Base-by-base conservation (phyloP, 2,113 vertebrate genomes). In the Poeciliopsis prolifica region DNA sequence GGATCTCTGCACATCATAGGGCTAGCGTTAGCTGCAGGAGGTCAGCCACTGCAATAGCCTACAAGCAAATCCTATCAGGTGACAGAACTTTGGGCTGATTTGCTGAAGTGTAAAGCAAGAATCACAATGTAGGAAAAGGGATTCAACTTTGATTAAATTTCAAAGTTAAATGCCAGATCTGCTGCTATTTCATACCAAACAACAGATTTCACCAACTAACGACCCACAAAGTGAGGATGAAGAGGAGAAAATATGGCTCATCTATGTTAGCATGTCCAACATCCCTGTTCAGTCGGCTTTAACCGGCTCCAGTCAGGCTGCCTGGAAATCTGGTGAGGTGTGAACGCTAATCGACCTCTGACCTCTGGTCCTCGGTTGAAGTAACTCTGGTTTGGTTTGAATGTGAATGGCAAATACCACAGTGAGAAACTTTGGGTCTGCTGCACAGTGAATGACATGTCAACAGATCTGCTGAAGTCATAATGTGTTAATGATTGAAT, bases 1-100 rank as follows among this genome's bases (percentile, higher is more conserved):
- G 51, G 42, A 28, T 29, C 69, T 82, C 71, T 60, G 66, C 58
- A 62, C 51, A 67, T 65, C 68, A 74, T 58, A 69, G 51, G 42
- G 37, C 61, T 76, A 54, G 33, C 29, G 70, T 42, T 22, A 0
- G 68, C 68, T 17, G 19, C 14, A 14, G 42, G 42, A 17, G 17
- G 81, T 84, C 71, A 69, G 17, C 51, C 7, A 3, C 51, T 54
- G 24, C 7, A 6, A 10, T 8, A 19, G 22, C 22, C 51, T 2
- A 54, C 17, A 54, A 37, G 22, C 19, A 19, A 54, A 19, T 54
- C 51, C 51, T n/a, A 48, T 54, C 51, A 54, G 51, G 10, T 54
- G 51, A 54, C 22, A 9, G 22, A 54, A 22, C 51, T 54, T 7
- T 9, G 8, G 24, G 19, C 51, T 4, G 51, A n/a, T 58, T 58